Evolutionary conservation across 2,797 vertebrate species (phyloP).

Genomic region (Adelosebastes latens): DNA sequence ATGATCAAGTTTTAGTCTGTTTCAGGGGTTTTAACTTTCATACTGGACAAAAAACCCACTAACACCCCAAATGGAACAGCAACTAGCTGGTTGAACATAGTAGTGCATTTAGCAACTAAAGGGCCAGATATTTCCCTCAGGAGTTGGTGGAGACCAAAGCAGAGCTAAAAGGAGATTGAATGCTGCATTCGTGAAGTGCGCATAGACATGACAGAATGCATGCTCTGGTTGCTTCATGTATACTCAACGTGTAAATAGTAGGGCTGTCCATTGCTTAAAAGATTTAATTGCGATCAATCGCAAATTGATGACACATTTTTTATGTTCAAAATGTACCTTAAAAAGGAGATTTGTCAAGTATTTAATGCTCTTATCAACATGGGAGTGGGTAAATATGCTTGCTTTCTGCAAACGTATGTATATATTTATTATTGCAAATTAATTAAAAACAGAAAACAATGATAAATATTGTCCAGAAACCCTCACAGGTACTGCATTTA

Average conservation of each 20-base stretch:
- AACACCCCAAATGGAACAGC: not conserved
- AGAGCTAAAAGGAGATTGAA: not conserved
- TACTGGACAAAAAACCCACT: not conserved
- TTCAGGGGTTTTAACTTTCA: slow-evolving; percentile 4
- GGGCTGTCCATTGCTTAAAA: no score
- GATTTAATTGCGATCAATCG: no score
- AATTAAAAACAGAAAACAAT: no score
- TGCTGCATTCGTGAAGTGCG: not conserved
- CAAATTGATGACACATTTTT: no score
- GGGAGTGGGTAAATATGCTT: no score
- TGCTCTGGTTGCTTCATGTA: not conserved
- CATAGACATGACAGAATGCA: not conserved
- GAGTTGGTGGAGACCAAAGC: not conserved
- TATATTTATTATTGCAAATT: no score
- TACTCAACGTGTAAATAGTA: not conserved
- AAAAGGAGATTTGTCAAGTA: no score
- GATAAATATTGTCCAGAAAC: no score
- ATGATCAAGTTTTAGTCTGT: slow-evolving; percentile 11
- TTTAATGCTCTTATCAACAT: no score
- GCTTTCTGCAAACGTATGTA: no score
- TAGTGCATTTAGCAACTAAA: not conserved
- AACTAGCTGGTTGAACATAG: not conserved
- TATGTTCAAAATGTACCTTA: no score
- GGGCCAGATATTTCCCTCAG: not conserved
- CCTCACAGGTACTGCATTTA: no score